Conservation (phyloP, 1,140 invertebrate species). For the Zaprionus davidi region DNA sequence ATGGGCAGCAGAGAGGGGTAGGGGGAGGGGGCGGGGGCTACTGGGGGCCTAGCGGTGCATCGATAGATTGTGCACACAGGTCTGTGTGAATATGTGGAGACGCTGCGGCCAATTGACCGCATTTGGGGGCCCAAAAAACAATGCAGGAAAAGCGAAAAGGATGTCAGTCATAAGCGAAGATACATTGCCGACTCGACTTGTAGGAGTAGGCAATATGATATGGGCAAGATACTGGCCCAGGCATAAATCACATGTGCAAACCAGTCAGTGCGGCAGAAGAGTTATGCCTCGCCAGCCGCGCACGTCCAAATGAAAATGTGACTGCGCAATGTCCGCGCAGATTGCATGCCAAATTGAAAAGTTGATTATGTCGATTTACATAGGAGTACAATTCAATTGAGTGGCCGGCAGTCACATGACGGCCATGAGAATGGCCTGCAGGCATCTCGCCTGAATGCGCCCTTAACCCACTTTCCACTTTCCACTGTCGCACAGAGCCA, state of each 20-base stretch:
- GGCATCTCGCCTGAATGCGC: constrained; percentile 42
- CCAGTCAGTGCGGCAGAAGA: constrained; percentile 38
- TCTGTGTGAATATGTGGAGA: constrained; percentile 14
- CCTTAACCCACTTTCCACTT: constrained; percentile 71
- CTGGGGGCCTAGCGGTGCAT: constrained; percentile 39
- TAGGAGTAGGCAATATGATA: constrained; percentile 73
- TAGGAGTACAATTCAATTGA: constrained; percentile 70
- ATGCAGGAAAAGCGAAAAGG: constrained; percentile 77
- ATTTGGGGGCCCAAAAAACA: constrained; percentile 59
- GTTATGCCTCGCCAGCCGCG: constrained; percentile 55
- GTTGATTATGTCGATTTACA: constrained; percentile 81
- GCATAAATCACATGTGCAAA: constrained; percentile 69
- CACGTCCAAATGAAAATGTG: constrained; percentile 64
- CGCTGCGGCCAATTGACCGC: constrained; percentile 71
- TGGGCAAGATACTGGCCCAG: constrained; percentile 68
- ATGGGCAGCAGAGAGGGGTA: constrained; percentile 24
- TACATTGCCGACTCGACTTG: constrained; percentile 60
- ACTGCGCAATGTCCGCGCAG: constrained; percentile 51
- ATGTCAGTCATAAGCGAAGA: constrained; percentile 80
- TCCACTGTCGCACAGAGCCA: constrained; percentile 25
- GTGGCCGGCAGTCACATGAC: constrained; percentile 28
- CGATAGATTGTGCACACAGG: constrained; percentile 52
- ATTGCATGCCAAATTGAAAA: constrained; percentile 71
- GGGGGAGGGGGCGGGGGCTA: background rate
- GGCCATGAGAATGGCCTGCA: background rate